Conservation (phyloP, 2,113 vertebrate genomes). For the Eupsittula cactorum region DNA sequence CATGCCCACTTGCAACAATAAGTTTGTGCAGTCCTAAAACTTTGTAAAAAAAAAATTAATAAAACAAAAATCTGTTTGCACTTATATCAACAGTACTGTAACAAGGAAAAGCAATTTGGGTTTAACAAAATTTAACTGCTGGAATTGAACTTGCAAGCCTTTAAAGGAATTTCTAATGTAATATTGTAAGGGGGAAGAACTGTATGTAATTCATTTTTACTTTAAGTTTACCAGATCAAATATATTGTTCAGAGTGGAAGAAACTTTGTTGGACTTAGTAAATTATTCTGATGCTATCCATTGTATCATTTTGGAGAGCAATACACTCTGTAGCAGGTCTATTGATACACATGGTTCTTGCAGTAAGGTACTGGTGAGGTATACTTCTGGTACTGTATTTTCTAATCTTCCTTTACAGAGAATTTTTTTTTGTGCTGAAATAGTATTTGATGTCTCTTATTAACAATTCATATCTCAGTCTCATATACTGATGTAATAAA, state of each 20-base stretch:
- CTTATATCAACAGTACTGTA: not conserved
- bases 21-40: not conserved
- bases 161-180: not conserved
- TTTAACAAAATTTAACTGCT: not conserved
- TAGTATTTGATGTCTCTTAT: not conserved
- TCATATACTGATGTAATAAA: not conserved
- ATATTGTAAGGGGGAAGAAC: not conserved
- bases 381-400: not conserved
- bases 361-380: not conserved
- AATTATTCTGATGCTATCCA: not conserved
- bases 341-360: not conserved
- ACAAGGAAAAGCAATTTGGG: not conserved
- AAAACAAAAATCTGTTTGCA: not conserved
- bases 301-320: not conserved
- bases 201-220: not conserved
- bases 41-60: not conserved
- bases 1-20: not conserved
- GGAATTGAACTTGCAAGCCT: not conserved
- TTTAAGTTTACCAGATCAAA: not conserved
- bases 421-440: not conserved
- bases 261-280: not conserved
- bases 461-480: not conserved
- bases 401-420: not conserved
- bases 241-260: not conserved
- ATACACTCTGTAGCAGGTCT: not conserved